Percentiles rank a stretch among this genome's conserved stretches.
phyloP scores from a whole-genome alignment of 2,113 vertebrate species.

The Alethe castanea region DNA sequence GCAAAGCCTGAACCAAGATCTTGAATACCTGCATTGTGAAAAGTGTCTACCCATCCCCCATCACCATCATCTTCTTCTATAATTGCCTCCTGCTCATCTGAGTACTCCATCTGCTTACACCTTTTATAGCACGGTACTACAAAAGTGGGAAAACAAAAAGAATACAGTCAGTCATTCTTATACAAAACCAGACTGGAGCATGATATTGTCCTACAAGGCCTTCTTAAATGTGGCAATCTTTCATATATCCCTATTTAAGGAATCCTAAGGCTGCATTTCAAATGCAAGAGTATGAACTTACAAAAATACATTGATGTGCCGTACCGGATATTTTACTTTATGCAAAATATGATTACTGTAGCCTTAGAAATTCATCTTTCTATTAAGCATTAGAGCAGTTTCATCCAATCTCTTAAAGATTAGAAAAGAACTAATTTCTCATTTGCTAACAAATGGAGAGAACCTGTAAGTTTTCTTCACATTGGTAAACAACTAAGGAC shows the following conservation, averaged over 20 bases:
- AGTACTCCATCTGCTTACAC: conserved; percentile 99
- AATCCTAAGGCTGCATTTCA: not conserved
- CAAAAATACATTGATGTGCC: not conserved
- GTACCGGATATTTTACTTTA: not conserved
- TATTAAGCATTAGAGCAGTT: not conserved
- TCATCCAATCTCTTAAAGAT: not conserved
- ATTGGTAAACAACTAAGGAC: not conserved
- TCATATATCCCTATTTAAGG: not conserved
- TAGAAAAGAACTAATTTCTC: not conserved
- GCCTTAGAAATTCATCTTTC: not conserved
- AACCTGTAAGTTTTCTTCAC: not conserved
- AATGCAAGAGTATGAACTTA: not conserved
- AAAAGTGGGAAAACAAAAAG: not conserved
- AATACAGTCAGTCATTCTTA: not conserved
- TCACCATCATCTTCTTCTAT: conserved; percentile 99
- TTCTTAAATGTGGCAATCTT: not conserved
- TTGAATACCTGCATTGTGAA: conserved; percentile 87
- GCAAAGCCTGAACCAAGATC: not conserved
- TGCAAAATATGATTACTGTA: not conserved
- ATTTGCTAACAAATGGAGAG: not conserved
- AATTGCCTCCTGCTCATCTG: conserved; percentile 95
- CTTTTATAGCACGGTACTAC: conserved; percentile 96
- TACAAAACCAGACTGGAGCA: not conserved
- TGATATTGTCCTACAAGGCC: not conserved
- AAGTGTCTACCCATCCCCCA: conserved; percentile 98